Conservation (phyloP, 2,113 vertebrate genomes). For the Podarcis raffonei region DNA sequence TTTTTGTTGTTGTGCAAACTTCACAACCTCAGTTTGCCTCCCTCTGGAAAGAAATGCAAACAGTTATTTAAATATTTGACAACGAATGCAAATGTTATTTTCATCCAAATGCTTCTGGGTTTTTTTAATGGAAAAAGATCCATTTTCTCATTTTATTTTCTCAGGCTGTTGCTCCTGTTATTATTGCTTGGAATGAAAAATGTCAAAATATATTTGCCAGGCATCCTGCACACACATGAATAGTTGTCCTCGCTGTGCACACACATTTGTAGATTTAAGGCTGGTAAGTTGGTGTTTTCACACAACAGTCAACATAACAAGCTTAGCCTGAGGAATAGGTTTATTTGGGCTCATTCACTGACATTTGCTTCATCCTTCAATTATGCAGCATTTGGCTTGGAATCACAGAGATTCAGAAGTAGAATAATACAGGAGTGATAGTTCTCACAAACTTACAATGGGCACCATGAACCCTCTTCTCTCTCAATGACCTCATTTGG, state of each 20-base stretch:
- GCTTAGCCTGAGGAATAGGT: not conserved
- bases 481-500: not conserved
- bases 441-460: not conserved
- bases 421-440: not conserved
- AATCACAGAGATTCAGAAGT: not conserved
- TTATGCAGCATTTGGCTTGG: not conserved
- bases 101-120: not conserved
- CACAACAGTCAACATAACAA: not conserved
- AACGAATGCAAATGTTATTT: slow-evolving; percentile 5
- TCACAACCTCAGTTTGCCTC: not conserved
- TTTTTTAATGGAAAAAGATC: not conserved
- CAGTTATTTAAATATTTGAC: slow-evolving; percentile 4
- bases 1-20: not conserved
- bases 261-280: not conserved
- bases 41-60: not conserved
- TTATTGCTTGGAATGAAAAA: not conserved
- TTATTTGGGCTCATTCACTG: not conserved
- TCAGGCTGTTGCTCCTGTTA: not conserved
- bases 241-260: not conserved
- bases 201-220: not conserved
- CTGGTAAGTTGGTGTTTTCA: not conserved
- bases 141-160: not conserved
- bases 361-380: not conserved
- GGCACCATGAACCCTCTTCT: not conserved
- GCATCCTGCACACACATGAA: not conserved